Base-by-base conservation (phyloP, 2,888 invertebrate genomes). In the Clunio marinus region DNA sequence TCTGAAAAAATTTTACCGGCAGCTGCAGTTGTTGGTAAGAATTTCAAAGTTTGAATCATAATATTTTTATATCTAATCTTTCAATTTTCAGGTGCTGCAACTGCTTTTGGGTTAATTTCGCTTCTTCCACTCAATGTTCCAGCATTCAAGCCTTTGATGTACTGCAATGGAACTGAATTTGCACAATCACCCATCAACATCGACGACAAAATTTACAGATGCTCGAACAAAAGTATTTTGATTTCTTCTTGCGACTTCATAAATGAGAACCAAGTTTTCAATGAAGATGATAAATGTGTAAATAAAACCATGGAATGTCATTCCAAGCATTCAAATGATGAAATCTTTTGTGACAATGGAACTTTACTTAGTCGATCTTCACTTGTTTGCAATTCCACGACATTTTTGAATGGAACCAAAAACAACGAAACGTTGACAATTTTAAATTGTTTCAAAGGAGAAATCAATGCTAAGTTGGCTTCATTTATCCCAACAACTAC, bases 21-120 rank as follows among this genome's bases (percentile, higher is more conserved):
- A 1, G 28, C 28, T 32, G 45, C 41, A 8, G 45, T 62, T 37
- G 24, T 32, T 59, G 59, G 59, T 59, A 32, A 59, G n/a, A n/a
- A n/a, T n/a, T n/a, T n/a, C n/a, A n/a, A n/a, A n/a, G n/a, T n/a
- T n/a, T n/a, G n/a, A n/a, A n/a, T n/a, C n/a, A n/a, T n/a, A n/a
- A n/a, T n/a, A n/a, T n/a, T n/a, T n/a, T n/a, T n/a, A n/a, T n/a
- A n/a, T n/a, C n/a, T n/a, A n/a, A n/a, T n/a, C n/a, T n/a, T n/a
- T n/a, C n/a, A n/a, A n/a, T n/a, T n/a, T 22, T 41, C 15, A 45
- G 62, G 37, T 1, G 62, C 62, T 41, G 62, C 62, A 45, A 62
- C 25, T 37, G 62, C 45, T 7, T 62, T 62, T 24, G 62, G 62
- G n/a, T 5, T 62, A 37, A 13, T 10, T 1, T 41, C 62, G 22